A percentile compares a stretch with the other conserved stretches of the same genome.
Conservation (phyloP, 2,113 vertebrate species). For the Halcyon malimbica region DNA sequence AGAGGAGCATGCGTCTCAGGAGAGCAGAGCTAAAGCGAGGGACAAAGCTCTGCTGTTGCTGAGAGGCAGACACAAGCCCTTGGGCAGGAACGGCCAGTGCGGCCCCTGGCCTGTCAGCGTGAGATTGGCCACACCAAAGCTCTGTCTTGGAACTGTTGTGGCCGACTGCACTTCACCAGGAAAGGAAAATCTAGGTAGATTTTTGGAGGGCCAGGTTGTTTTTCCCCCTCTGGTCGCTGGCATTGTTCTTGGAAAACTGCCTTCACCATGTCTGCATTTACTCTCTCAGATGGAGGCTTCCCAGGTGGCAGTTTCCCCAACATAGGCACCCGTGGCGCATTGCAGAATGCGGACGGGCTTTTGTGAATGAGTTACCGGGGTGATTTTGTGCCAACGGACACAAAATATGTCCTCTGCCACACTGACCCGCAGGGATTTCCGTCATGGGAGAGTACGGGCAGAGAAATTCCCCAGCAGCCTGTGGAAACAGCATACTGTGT, state of each 20-base stretch:
- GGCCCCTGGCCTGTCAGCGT: accelerated
- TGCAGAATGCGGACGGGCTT: not conserved
- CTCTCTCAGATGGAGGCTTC: not conserved
- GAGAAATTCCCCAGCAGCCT: not conserved
- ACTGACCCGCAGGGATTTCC: not conserved
- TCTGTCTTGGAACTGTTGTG: not conserved
- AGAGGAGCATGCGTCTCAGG: not conserved
- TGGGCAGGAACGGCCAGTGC: not conserved
- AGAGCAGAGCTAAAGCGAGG: not conserved
- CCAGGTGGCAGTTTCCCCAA: not conserved
- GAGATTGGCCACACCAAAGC: accelerated
- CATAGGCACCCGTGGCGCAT: not conserved
- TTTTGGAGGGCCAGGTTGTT: not conserved
- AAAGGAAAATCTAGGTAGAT: accelerated
- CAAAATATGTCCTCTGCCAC: not conserved
- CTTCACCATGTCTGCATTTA: not conserved
- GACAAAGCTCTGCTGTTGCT: accelerated
- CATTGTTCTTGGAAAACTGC: not conserved
- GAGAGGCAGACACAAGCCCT: not conserved
- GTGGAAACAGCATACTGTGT: not conserved
- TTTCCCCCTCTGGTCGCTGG: not conserved
- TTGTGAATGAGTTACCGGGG: not conserved
- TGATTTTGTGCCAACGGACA: not conserved
- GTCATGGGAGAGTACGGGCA: not conserved
- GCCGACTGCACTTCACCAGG: not conserved